Base-by-base conservation (phyloP, 2,888 invertebrate genomes). In the Cerastis leucographa region DNA sequence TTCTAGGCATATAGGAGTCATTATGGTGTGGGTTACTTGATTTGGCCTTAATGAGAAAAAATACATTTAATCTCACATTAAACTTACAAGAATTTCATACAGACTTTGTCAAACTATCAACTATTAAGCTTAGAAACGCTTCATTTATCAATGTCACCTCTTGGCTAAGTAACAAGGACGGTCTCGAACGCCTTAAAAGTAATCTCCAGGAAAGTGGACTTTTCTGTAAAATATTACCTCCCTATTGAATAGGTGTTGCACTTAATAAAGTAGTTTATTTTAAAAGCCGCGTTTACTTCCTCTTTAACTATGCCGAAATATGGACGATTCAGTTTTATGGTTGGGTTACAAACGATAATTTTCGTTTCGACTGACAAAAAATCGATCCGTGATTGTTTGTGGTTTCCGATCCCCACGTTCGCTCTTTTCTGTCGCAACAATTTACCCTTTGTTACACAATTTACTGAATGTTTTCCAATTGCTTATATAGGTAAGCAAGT, bases 71-170 rank as follows among this genome's bases (percentile, higher is more conserved):
- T 17, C 62, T 51, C 22, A 71, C 46, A 54, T 19, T 8, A 71
- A 49, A 35, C n/a, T 59, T 17, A n/a, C 25, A 35, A 65, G 46
- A 35, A 12, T 35, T 49, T 29, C 29, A 54, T 51, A 22, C 49
- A 14, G 54, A 46, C 54, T 62, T 42, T 6, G 5, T 17, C 9
- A 5, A 46, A n/a, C 29, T 42, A 42, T 71, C 54, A 77, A 78
- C 83, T n/a, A 81, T 85, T 74, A 82, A 85, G 65, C 72, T 81
- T 66, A 62, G 59, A 62, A 80, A 85, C 49, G 49, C 64, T 74
- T 74, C 77, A 85, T 83, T 74, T 81, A 82, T 83, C 85, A 83
- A 83, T 44, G 83, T 77, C 83, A 71, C 54, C 67, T 73, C 72
- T 64, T 81, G 70, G 76, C 35, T n/a, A 22, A 29, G 82, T 54